Evolutionary conservation across 2,113 vertebrate species (phyloP), one percentile per base, ranked within the genome.

Genomic region (Cinclus mexicanus): DNA sequence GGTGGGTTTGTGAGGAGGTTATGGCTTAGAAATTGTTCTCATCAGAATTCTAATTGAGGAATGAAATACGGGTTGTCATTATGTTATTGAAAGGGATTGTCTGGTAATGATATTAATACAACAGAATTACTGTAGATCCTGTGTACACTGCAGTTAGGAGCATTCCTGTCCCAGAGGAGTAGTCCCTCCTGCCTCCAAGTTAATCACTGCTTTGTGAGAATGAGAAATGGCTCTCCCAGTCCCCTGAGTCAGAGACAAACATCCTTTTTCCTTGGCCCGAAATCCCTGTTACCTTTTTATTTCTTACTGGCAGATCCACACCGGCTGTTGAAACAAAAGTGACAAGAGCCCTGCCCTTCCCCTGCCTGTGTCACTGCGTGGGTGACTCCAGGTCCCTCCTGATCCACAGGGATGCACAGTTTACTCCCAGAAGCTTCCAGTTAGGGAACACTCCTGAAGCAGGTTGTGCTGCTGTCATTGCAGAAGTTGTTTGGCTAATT

Each of bases 21-120:
- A 91, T 64, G 90, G 91, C 96, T 96, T 89, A 94, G 93, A 95
- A 97, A 94, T 74, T 80, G 89, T 74, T 94, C 90, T 96, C 93
- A 95, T 91, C 93, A 94, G 86, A 86, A 42, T 57, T 68, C 88
- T 95, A 97, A 96, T 86, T 96, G 94, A 91, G 50, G 86, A 86
- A 86, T 95, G 93, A 97, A 96, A 93, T 94, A 96, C 67, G 57
- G 71, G 71, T 76, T 44, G 28, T 91, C 93, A 94, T 95, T 89
- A 89, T 70, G 70, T 93, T 97, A 95, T 76, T 85, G 93, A 86
- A 94, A 97, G 86, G 63, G 93, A 97, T 93, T 95, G 91, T 86
- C 83, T 92, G 70, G 90, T 93, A 93, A 96, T 96, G 94, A 93
- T 79, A 95, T 94, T 95, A 96, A 97, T 95, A 79, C 77, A 88